These are phyloP conservation scores for Eupsilia transversa DNA, from an alignment of 2,888 invertebrate genomes.

Conservation along the genomic window DNA sequence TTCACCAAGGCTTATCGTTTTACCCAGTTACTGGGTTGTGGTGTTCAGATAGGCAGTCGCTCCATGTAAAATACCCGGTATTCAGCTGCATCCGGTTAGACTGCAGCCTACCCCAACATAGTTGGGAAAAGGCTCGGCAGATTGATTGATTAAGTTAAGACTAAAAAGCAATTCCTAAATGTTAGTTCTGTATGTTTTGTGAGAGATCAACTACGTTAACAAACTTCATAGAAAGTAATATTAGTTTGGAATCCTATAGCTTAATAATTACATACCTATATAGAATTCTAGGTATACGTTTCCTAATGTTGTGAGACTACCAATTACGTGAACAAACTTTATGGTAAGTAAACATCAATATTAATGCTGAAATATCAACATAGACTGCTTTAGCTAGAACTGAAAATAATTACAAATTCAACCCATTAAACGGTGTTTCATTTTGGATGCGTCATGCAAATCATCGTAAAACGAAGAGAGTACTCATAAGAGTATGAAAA, in stretches of 20 bases:
- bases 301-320: too few species aligned
- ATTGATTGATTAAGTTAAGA: too few species aligned
- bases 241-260: background rate
- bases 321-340: slow-evolving; percentile 10
- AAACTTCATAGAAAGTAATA: background rate
- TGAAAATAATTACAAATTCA: background rate
- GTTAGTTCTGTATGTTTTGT: background rate
- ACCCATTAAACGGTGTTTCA: background rate
- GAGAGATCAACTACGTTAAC: background rate
- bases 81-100: too few species aligned
- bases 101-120: too few species aligned
- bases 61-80: too few species aligned
- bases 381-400: background rate
- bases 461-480: slow-evolving; percentile 9
- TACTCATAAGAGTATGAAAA: background rate
- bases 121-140: too few species aligned
- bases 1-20: too few species aligned
- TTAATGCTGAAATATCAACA: background rate
- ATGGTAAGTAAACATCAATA: background rate
- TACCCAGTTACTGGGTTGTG: too few species aligned
- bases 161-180: background rate
- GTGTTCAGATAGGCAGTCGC: too few species aligned
- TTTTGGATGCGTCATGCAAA: slow-evolving; percentile 10
- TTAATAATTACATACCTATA: background rate
- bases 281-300: background rate